Evolutionary conservation across 2,113 vertebrate species (phyloP), one percentile per base, ranked within the genome.

Genomic region (Forbesichthys papilliferus): DNA sequence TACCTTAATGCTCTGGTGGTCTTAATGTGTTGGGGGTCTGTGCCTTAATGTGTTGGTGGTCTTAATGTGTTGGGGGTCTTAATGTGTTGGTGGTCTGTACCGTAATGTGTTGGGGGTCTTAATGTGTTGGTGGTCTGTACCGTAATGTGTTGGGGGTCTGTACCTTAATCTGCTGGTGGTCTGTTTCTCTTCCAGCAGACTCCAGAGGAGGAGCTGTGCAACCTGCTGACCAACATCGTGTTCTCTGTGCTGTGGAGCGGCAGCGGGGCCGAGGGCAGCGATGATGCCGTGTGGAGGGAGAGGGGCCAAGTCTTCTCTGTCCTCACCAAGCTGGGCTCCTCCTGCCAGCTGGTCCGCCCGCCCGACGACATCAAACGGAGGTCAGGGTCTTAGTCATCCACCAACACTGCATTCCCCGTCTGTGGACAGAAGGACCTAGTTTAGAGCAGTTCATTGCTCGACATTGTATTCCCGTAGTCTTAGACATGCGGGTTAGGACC

Each of bases 291-390:
- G 0, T 99, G 98, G 98, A 85, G 95, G 49, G 96, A 98, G 34
- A 92, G 97, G 0, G 96, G 97, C 14, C 98, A 98, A 89, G 96
- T 99, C 33, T 99, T 99, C 87, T 98, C 98, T 0, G 96, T 96
- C 78, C 96, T 99, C 80, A 99, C 98, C 74, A 96, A 99, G 88
- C 94, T 98, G 76, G 96, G 97, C 47, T 89, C 95, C 0, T 96
- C 96, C 0, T 96, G 96, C 11, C 94, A 95, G 33, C 92, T 99
- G 27, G 95, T 99, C 51, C 90, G 95, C 1, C 93, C 95, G 0
- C 96, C 96, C 0, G 97, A 98, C 16, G 96, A 95, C 81, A 96
- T 99, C 89, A 99, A 99, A 61, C 93, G 96, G 84, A 97, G 96
- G 98, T 99, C 58, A 78, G 84, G 62, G 42, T 52, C 0, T 52